Conservation (phyloP, 2,797 vertebrate species). For the Sphenodon punctatus region DNA sequence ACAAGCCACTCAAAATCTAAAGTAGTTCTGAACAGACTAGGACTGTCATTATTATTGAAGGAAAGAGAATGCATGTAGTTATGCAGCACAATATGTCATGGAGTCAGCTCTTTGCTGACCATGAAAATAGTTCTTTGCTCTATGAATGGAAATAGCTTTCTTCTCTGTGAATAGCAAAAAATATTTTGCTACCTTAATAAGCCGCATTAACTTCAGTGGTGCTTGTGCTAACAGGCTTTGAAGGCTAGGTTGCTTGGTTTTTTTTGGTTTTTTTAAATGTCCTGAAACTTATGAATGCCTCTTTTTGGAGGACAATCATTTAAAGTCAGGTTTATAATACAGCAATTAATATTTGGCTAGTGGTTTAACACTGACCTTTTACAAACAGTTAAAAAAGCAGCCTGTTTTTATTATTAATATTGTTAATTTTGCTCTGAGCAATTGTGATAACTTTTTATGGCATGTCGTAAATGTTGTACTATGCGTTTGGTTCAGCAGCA, state of each 20-base stretch:
- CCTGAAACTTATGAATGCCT: background rate
- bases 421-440: constrained; percentile 35
- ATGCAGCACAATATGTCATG: background rate
- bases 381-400: constrained; percentile 30
- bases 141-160: background rate
- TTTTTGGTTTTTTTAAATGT: background rate
- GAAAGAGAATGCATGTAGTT: background rate
- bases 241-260: no score
- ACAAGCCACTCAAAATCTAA: constrained; percentile 12
- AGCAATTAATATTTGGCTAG: background rate
- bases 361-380: constrained; percentile 10
- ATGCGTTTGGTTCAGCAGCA: constrained; percentile 38
- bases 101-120: background rate
- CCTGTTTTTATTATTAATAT: constrained; percentile 56
- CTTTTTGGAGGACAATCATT: background rate
- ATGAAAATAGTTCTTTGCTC: background rate
- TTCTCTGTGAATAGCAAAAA: background rate
- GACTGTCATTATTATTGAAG: constrained; percentile 5
- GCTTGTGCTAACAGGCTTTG: constrained; percentile 2
- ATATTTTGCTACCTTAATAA: background rate
- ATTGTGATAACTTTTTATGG: constrained; percentile 55
- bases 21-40: constrained; percentile 19
- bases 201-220: constrained; percentile 1
- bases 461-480: constrained; percentile 50
- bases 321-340: background rate